Conservation (phyloP, 1,140 invertebrate genomes). For the Metaphire vulgaris region DNA sequence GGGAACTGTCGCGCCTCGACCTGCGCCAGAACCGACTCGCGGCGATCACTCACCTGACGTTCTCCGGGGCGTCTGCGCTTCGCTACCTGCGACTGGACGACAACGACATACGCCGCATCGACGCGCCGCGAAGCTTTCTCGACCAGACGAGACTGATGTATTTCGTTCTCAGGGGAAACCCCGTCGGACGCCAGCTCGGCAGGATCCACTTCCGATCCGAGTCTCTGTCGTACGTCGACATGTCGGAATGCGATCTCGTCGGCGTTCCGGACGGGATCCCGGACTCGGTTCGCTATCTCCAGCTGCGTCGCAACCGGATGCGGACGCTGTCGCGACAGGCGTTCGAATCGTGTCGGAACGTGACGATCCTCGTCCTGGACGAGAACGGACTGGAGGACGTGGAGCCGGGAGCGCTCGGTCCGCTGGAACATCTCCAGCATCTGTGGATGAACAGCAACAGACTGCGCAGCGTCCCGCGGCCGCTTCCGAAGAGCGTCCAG, state of each 20-base stretch:
- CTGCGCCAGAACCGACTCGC: conserved; percentile 64
- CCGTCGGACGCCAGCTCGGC: background rate
- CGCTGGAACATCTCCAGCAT: conserved; percentile 67
- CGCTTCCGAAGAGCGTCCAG: conserved; percentile 60
- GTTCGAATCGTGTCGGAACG: conserved; percentile 73
- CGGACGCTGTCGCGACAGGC: conserved; percentile 70
- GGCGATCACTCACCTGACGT: conserved; percentile 56
- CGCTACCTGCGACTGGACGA: conserved; percentile 73
- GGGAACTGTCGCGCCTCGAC: conserved; percentile 63
- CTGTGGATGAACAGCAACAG: conserved; percentile 72
- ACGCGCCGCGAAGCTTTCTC: conserved; percentile 63
- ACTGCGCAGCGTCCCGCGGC: conserved; percentile 62
- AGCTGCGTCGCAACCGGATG: conserved; percentile 67
- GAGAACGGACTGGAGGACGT: conserved; percentile 67
- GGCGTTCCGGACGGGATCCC: conserved; percentile 75
- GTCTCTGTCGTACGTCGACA: conserved; percentile 60
- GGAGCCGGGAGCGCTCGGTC: conserved; percentile 76
- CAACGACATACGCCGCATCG: conserved; percentile 65
- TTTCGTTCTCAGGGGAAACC: conserved; percentile 58
- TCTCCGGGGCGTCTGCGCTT: conserved; percentile 60
- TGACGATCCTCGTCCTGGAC: conserved; percentile 73
- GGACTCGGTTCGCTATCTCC: conserved; percentile 70
- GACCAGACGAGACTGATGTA: conserved; percentile 67
- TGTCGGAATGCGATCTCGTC: conserved; percentile 69
- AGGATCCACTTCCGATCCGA: conserved; percentile 6